Evolutionary conservation across 2,113 vertebrate genomes (phyloP), one percentile per base, ranked within the genome.

Genomic region (Melanerpes aurifrons): DNA sequence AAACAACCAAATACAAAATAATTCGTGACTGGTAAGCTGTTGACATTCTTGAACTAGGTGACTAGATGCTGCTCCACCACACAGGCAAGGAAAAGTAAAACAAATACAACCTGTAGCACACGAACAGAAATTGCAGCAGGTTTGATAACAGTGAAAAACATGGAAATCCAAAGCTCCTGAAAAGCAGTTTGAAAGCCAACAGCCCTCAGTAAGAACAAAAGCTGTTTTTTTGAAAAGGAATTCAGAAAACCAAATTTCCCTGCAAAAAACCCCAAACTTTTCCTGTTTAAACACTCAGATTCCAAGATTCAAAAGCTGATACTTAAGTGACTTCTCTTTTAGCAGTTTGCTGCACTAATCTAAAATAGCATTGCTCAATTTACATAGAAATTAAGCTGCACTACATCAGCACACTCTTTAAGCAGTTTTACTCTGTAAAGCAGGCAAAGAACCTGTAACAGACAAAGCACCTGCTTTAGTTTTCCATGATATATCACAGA

Each of bases 371-470:
- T 61, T 84, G 53, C 48, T 89, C 64, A 54, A 91, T 96, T 93
- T 95, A 48, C 89, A 93, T 94, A 78, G 59, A 96, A 96, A 95
- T 91, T 82, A 85, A 47, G 40, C 32, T 43, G 94, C 35, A 80
- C 77, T 53, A 50, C 10, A 87, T 37, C 29, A 77, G 53, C 54
- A 40, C 17, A 50, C 93, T 75, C 70, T 88, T 85, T 63, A 80
- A 80, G n/a, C 45, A 75, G 69, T 79, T 92, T 97, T 96, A 80
- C 74, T 79, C 43, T n/a, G 4, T 61, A 73, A 45, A 45, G 37
- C 76, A 85, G 74, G 35, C 35, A 90, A 86, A 81, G 15, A 17
- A 45, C 15, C 29, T 85, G n/a, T 8, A 35, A 35, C 76, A 85
- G 74, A n/a, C n/a, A 90, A 86, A 81, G 15, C 15, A 45, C 15